Base-by-base conservation (phyloP, 2,888 invertebrate genomes). In the Macrophya annulata region DNA sequence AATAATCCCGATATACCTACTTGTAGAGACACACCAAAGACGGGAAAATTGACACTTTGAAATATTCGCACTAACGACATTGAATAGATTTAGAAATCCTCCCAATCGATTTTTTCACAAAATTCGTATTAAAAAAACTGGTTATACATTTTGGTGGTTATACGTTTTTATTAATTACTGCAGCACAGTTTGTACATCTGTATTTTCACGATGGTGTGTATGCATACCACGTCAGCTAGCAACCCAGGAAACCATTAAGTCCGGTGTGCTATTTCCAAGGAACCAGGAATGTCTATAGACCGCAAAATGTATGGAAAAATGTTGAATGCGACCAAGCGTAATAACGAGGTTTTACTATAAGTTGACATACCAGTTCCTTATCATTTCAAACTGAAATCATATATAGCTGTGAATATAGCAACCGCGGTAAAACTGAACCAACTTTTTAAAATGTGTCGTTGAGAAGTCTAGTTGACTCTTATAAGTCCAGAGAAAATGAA, bases 361-460 rank as follows among this genome's bases (percentile, higher is more conserved):
- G 62, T 59, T 62, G 68, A 68, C 25, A 17, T 37, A 68, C 37
- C 37, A 68, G 37, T 37, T 68, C 37, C 68, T 68, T 68, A 68
- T 37, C 21, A 68, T 17, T 31, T 68, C 37, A 5, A 68, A 68
- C 31, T 37, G 37, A 68, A 37, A 37, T 68, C 68, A 68, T n/a
- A n/a, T n/a, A n/a, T 62, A 25, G 25, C 55, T 55, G 25, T 62
- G 51, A 9, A 21, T 25, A 62, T 21, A 62, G 62, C 17, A 25
- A 25, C 12, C 62, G 10, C 62, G 25, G 25, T 21, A 12, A 37
- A 68, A 68, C 17, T 15, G 37, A 17, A 37, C 15, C 31, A 37
- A 15, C 68, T 5, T 37, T 37, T 37, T 68, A 6, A 37, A 68
- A 31, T 68, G 0, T 68, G 31, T 68, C 17, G 37, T 15, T 37